phyloP scores from a whole-genome alignment of 35 echinoderm and acorn worm genomes.

The Acanthaster planci region DNA sequence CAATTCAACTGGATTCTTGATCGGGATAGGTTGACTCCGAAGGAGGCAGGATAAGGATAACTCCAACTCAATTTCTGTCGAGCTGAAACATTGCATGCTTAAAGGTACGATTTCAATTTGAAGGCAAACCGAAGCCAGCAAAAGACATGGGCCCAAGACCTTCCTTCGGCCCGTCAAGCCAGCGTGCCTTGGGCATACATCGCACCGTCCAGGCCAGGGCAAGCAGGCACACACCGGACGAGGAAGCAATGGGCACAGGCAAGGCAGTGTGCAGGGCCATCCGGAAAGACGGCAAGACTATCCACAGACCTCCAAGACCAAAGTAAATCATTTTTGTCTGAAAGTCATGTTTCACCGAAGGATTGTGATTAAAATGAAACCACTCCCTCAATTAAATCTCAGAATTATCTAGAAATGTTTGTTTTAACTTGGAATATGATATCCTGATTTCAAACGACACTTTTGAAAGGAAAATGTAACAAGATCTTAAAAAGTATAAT shows the following conservation, averaged over 20 bases:
- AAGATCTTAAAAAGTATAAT: no score
- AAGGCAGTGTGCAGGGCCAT: constrained; percentile 71
- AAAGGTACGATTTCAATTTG: background rate
- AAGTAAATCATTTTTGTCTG: constrained; percentile 50
- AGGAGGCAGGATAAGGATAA: no score
- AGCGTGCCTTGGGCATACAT: background rate
- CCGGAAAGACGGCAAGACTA: constrained; percentile 81
- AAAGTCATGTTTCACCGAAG: background rate
- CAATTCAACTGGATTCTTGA: no score
- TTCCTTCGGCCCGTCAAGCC: background rate
- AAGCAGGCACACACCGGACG: background rate
- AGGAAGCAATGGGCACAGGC: background rate
- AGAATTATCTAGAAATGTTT: no score
- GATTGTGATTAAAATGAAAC: background rate
- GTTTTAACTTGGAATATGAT: background rate
- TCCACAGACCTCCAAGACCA: constrained; percentile 78
- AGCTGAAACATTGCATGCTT: background rate
- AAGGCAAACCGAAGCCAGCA: constrained; percentile 12
- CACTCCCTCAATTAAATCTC: no score
- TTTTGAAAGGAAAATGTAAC: no score
- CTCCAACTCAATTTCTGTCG: no score
- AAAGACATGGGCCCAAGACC: background rate
- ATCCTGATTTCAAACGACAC: background rate
- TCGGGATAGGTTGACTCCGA: no score
- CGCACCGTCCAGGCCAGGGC: background rate